These are phyloP conservation scores for Phrynocephalus forsythii DNA, from an alignment of 2,797 vertebrate genomes.

Conservation along the genomic window DNA sequence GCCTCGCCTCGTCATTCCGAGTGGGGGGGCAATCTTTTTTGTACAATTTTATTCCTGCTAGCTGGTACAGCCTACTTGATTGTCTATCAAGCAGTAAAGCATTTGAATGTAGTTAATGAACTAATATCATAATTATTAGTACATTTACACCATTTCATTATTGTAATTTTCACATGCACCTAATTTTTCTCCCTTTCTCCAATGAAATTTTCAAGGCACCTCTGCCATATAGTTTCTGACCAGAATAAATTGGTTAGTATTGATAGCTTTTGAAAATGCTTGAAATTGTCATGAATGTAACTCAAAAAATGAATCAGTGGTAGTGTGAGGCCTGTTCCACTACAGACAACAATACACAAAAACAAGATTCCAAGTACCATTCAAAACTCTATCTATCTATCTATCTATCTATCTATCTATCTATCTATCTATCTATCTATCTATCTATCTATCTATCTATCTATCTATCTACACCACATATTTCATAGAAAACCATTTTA, in stretches of 20 bases:
- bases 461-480: background rate
- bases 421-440: too few species aligned
- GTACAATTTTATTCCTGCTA: too few species aligned
- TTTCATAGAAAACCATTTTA: slow-evolving; percentile 34
- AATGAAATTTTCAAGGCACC: background rate
- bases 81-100: too few species aligned
- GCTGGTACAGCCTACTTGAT: too few species aligned
- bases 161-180: background rate
- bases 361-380: background rate
- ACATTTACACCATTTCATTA: background rate
- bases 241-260: background rate
- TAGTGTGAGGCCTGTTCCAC: background rate
- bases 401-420: background rate
- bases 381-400: background rate
- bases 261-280: background rate
- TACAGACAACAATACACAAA: slow-evolving; percentile 1
- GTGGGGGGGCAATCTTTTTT: too few species aligned
- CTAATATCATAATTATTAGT: background rate
- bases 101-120: background rate
- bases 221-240: background rate
- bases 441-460: too few species aligned
- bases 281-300: background rate
- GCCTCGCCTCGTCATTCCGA: too few species aligned
- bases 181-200: background rate
- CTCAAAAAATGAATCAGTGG: background rate